Evolutionary conservation across 2,113 vertebrate species (phyloP), one percentile per base, ranked within the genome.

Genomic region (Zonotrichia leucophrys): DNA sequence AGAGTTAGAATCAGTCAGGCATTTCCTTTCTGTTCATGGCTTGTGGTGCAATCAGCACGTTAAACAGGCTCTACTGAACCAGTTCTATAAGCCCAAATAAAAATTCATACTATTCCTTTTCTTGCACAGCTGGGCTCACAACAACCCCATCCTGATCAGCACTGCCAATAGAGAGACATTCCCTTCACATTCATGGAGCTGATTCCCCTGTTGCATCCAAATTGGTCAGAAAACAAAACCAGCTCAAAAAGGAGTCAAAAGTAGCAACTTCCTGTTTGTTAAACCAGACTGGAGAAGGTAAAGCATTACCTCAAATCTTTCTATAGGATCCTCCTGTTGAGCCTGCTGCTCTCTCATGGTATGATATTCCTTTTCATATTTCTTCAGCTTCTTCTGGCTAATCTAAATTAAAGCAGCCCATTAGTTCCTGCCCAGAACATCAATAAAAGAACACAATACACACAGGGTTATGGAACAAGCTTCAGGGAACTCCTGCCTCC

Each of bases 381-480:
- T 99, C 98, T 99, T 99, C 94, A 99, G 97, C 96, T 99, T 99
- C 98, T 99, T 99, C 96, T 99, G 99, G 96, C 99, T 99, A 93
- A 99, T 99, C 99, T 99, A 97, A 94, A 95, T 88, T 79, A 96
- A 95, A 93, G 78, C 84, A 96, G 79, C 81, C 83, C 76, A 39
- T 96, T 95, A 96, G 90, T 74, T 95, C 86, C 72, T 81, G 89
- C 81, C 83, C 87, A 63, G 90, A 73, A 78, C 41, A 76, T 14
- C 21, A 22, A 56, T 18, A 56, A 44, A 94, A 88, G 47, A 87
- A 75, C 28, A 83, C 58, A 70, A 53, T 58, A 95, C 79, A 93
- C 76, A 83, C 44, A 67, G 53, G 39, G 31, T 92, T 78, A 75
- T 33, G 42, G 75, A n/a, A 70, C 39, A 62, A 94, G 64, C 64